Conservation (phyloP, 2,888 invertebrate species). For the Volucella inflata region DNA sequence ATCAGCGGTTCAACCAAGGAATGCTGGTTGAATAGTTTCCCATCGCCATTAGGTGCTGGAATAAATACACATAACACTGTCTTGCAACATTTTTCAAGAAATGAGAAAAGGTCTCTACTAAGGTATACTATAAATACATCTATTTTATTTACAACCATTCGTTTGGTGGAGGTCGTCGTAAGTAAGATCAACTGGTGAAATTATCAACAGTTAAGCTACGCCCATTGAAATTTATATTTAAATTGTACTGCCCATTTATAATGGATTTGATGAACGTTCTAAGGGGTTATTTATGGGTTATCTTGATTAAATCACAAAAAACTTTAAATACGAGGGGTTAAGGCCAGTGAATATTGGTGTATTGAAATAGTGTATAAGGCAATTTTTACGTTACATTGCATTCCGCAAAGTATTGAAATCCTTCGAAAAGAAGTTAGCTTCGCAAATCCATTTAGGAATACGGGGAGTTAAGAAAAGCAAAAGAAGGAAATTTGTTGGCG, state of each 20-base stretch:
- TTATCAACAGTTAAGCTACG: no score
- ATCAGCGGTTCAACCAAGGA: conserved; percentile 35
- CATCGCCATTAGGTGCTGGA: conserved; percentile 33
- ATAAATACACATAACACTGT: conserved; percentile 36
- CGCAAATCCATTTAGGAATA: conserved; percentile 63
- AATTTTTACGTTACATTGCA: conserved; percentile 43
- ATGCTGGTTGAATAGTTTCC: conserved; percentile 27
- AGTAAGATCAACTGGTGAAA: no score
- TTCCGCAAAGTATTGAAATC: conserved; percentile 55
- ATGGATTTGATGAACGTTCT: conserved; percentile 36
- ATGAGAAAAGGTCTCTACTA: no score
- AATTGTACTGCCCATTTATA: neutral
- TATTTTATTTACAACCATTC: no score
- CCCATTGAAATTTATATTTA: no score
- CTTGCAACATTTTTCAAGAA: neutral
- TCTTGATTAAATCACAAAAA: conserved; percentile 41
- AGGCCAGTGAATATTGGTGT: neutral
- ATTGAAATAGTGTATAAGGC: conserved; percentile 23
- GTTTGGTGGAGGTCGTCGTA: no score
- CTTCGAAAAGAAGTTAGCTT: conserved; percentile 51
- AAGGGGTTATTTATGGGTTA: conserved; percentile 49
- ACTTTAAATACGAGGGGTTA: conserved; percentile 31
- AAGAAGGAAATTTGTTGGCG: conserved; percentile 15
- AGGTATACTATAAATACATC: no score
- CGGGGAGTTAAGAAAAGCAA: conserved; percentile 26